A percentile compares a stretch with the other conserved stretches of the same genome.
Conservation (phyloP, 2,888 invertebrate species). For the Altica lythri region DNA sequence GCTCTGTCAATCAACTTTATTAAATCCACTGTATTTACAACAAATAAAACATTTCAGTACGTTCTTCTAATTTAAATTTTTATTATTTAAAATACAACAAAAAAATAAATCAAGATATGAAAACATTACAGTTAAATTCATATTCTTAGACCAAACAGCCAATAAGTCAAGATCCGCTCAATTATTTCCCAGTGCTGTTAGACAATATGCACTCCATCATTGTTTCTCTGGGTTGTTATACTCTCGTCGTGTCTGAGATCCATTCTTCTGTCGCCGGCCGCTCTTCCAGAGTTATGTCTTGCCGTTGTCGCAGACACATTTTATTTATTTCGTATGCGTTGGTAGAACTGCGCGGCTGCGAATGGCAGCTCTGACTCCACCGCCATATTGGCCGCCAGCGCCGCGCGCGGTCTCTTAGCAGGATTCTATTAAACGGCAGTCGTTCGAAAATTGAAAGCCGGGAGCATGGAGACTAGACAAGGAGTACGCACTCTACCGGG, state of each 20-base stretch:
- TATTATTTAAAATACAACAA: too few species aligned
- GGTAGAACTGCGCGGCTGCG: constrained; percentile 37
- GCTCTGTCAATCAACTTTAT: too few species aligned
- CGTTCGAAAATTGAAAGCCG: background rate
- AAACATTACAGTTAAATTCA: background rate
- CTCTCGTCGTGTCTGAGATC: constrained; percentile 52
- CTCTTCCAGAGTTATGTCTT: constrained; percentile 53
- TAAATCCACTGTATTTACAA: too few species aligned
- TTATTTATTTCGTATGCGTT: constrained; percentile 41
- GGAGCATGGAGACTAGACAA: too few species aligned
- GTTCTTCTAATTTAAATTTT: too few species aligned
- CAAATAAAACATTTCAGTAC: too few species aligned
- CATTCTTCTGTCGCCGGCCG: constrained; percentile 53
- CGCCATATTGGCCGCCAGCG: constrained; percentile 37
- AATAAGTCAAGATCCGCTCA: constrained; percentile 43
- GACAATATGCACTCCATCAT: constrained; percentile 48
- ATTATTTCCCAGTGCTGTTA: constrained; percentile 42
- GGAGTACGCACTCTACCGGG: too few species aligned
- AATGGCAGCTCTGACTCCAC: constrained; percentile 28
- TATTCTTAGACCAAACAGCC: constrained; percentile 21
- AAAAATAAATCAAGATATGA: too few species aligned
- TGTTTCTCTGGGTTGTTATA: constrained; percentile 44
- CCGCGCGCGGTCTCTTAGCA: too few species aligned
- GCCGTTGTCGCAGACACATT: constrained; percentile 48
- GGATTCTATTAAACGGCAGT: background rate